Evolutionary conservation across 2,113 vertebrate genomes (phyloP).

Genomic region (Vicugna pacos): DNA sequence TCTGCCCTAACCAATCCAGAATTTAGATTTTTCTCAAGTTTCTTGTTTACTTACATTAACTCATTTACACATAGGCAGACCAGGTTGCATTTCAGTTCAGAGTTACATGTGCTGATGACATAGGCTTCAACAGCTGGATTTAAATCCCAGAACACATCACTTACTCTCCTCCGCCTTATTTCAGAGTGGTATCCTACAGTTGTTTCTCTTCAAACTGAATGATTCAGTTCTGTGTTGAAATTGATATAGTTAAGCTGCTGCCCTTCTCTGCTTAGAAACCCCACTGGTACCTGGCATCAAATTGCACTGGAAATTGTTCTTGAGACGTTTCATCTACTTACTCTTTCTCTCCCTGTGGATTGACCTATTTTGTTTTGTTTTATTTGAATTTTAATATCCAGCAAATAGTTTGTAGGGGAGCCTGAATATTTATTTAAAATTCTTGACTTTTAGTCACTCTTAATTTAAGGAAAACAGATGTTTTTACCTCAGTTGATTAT

Average conservation of each 20-base stretch:
- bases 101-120: background rate
- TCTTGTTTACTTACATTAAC: background rate
- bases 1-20: background rate
- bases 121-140: background rate
- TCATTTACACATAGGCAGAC: background rate
- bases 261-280: background rate
- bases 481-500: conserved; percentile 31
- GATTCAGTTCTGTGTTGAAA: background rate
- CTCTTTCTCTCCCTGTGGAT: background rate
- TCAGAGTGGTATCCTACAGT: background rate
- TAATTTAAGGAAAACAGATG: conserved; percentile 39
- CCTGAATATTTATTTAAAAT: conserved; percentile 39
- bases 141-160: background rate
- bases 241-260: background rate
- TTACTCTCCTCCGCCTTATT: background rate
- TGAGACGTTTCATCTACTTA: conserved; percentile 32
- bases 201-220: conserved; percentile 2
- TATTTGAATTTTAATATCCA: conserved; percentile 41
- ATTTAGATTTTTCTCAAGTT: conserved; percentile 7
- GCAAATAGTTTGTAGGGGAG: background rate
- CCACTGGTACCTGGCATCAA: background rate
- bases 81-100: background rate
- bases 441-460: conserved; percentile 20
- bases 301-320: background rate
- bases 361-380: background rate